Conservation (phyloP, 1,140 invertebrate genomes). For the Meloidogyne hapla region DNA sequence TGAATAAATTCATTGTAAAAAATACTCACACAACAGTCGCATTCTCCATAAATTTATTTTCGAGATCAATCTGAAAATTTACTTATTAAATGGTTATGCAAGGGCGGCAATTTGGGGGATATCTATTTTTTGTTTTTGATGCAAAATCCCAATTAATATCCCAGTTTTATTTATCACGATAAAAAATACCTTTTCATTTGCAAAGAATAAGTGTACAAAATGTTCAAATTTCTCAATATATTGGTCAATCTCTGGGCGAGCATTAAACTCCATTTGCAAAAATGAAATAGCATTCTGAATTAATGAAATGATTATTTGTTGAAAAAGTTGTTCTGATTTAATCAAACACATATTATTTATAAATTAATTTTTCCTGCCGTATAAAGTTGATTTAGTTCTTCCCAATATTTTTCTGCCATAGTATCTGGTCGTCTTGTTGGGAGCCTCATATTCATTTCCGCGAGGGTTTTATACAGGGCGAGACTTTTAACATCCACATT, state of each 20-base stretch:
- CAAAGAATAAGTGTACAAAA: slow-evolving; percentile 19
- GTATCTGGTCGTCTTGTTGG: neutral
- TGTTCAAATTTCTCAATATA: slow-evolving; percentile 12
- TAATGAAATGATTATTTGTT: neutral
- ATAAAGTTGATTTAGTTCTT: neutral
- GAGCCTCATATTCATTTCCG: neutral
- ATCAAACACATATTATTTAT: too few relatives aligned
- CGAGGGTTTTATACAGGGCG: neutral
- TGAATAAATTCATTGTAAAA: neutral
- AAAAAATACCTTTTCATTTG: slow-evolving; percentile 13
- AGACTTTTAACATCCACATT: neutral
- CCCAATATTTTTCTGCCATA: neutral
- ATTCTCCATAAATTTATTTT: slow-evolving; percentile 14
- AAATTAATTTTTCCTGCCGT: neutral
- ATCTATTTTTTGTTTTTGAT: too few relatives aligned
- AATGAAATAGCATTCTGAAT: neutral
- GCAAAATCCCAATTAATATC: too few relatives aligned
- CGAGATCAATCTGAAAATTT: slow-evolving; percentile 12
- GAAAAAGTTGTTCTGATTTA: neutral
- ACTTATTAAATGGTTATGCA: too few relatives aligned
- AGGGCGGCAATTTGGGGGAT: too few relatives aligned
- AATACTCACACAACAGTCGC: slow-evolving; percentile 1
- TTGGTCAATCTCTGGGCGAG: neutral
- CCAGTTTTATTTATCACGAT: too few relatives aligned
- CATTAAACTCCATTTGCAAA: neutral